phyloP scores from a whole-genome alignment of 1,140 invertebrate species.

The Drosophila murphyi region DNA sequence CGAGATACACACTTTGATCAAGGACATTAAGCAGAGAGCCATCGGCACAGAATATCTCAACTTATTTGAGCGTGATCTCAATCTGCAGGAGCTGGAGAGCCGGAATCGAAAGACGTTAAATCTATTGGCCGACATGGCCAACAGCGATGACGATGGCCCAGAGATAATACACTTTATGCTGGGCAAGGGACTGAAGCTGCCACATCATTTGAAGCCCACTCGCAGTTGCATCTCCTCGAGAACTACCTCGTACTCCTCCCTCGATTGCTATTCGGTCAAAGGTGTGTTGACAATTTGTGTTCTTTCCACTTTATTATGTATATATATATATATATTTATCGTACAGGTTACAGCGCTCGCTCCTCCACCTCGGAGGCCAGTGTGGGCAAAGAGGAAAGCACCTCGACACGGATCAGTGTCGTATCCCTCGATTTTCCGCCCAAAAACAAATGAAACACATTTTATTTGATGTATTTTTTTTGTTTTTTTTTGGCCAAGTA shows the following conservation, averaged over 20 bases:
- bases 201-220: conserved; percentile 62
- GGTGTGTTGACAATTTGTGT: conserved; percentile 3
- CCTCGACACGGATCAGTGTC: conserved; percentile 54
- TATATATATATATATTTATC: background rate
- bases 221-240: conserved; percentile 68
- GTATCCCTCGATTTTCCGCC: conserved; percentile 66
- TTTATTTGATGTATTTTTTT: background rate
- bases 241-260: conserved; percentile 59
- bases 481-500: background rate
- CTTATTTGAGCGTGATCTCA: conserved; percentile 75
- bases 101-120: conserved; percentile 83
- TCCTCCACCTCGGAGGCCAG: conserved; percentile 57
- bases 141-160: conserved; percentile 64
- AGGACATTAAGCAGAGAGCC: conserved; percentile 57
- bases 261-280: conserved; percentile 52
- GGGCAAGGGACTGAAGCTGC: conserved; percentile 74
- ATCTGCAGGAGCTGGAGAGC: conserved; percentile 78
- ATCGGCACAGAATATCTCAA: conserved; percentile 76
- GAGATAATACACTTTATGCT: conserved; percentile 64
- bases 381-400: conserved; percentile 46
- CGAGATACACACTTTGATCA: conserved; percentile 67
- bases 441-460: conserved; percentile 35
- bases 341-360: conserved; percentile 35
- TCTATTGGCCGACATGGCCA: conserved; percentile 79
- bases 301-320: too few species aligned